Evolutionary conservation across 30 jellyfish, hydroid and myxozoan species (phyloP), one percentile per base, ranked within the genome.

Genomic region (Mastigias papua): DNA sequence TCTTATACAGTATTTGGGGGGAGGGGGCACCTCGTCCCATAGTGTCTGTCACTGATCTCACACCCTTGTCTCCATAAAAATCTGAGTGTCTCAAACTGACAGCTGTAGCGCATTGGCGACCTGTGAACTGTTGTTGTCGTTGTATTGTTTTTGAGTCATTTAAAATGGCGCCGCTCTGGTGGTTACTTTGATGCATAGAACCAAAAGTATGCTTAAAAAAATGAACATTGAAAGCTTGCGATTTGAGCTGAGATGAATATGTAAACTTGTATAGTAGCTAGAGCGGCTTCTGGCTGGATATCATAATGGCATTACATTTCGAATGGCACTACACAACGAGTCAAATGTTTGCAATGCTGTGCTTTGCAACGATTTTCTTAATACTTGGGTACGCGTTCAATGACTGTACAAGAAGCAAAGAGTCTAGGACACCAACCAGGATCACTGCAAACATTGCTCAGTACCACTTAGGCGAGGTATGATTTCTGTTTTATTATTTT

Each of bases 401-500:
- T 34, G 77, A 69, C 25, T 81, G 91, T 50, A 57, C 42, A 68
- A 33, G 25, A 13, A 21, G 27, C 5, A 51, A 27, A 3, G 76
- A 21, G 20, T 23, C 48, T 0, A 20, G 48, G 20, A 81, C 48
- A 46, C 74, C 84, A 1, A 69, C 34, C 31, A 66, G 91, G 29
- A 81, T 81, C 4, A 81, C 91, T 15, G 75, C 91, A 2, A 69
- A 34, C 73, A 68, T 81, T 34, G 91, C 91, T n/a, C 51, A 81
- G 5, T 81, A 81, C 54, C 91, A 81, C 30, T 54, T 81, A 7
- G 91, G 91, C 22, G 91, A 81, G 91, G 91, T 68, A 65, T 25
- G 35, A 1, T 25, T 20, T 25, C 10, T 31, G 28, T 5, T 22
- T 71, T 71, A 17, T 16, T 37, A 6, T 37, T 37, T 37, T 37